Percentiles rank a stretch among this genome's conserved stretches.
Evolutionary conservation across 2,888 invertebrate genomes (phyloP).

Genomic region (Hetaerina titia): DNA sequence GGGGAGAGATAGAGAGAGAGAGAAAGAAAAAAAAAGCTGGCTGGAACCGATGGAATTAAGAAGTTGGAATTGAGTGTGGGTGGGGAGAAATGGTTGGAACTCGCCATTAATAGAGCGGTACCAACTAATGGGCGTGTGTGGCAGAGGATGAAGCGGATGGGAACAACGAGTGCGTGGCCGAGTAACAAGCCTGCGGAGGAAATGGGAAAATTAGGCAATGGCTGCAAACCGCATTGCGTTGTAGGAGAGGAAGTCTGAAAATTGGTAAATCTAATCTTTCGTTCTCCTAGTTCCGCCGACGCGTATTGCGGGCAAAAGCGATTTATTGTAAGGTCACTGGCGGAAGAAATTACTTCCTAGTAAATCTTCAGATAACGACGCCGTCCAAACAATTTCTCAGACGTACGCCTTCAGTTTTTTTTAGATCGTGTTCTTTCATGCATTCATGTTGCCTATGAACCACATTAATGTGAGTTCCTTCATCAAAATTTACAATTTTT

Average conservation of each 20-base stretch:
- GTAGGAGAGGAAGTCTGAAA: neutral
- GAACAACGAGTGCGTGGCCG: neutral
- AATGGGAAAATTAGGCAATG: neutral
- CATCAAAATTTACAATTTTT: too few relatives aligned
- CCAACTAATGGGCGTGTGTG: neutral
- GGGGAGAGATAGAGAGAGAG: neutral
- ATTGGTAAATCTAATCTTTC: too few relatives aligned
- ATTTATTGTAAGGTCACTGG: too few relatives aligned
- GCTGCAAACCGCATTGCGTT: neutral
- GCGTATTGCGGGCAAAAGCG: too few relatives aligned
- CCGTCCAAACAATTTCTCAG: too few relatives aligned
- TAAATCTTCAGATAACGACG: too few relatives aligned
- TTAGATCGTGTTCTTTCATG: too few relatives aligned
- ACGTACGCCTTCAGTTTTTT: too few relatives aligned
- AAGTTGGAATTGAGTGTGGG: constrained; percentile 26
- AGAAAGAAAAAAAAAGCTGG: neutral
- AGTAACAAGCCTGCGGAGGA: neutral
- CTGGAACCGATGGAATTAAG: constrained; percentile 22
- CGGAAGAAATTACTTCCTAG: too few relatives aligned
- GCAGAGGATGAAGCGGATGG: neutral
- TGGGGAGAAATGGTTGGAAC: constrained; percentile 9
- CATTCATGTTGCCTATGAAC: too few relatives aligned
- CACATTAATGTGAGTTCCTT: too few relatives aligned
- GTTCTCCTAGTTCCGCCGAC: too few relatives aligned
- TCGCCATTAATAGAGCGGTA: constrained; percentile 22